Conservation (phyloP, 2,113 vertebrate genomes). For the Megaceryle maxima region DNA sequence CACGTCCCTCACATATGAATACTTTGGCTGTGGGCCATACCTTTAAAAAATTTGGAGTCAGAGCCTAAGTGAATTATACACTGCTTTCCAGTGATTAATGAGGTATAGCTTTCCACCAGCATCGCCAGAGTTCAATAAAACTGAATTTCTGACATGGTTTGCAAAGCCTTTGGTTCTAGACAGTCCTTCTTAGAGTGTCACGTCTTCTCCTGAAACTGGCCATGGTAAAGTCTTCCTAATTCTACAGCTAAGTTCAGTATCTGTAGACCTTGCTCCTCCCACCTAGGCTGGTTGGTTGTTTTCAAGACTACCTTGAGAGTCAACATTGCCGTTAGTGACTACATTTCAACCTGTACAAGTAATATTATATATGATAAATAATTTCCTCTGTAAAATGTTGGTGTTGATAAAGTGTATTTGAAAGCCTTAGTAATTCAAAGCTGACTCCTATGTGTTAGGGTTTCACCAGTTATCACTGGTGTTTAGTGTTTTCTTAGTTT, state of each 20-base stretch:
- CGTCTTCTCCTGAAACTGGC: not conserved
- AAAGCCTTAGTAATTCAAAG: not conserved
- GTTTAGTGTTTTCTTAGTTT: not conserved
- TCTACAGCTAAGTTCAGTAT: not conserved
- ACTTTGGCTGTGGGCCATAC: not conserved
- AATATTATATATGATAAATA: not conserved
- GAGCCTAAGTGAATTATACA: not conserved
- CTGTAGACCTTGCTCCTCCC: not conserved
- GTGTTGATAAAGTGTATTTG: not conserved
- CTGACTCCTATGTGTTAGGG: not conserved
- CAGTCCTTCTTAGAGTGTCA: not conserved
- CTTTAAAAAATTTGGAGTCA: not conserved
- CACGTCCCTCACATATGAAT: not conserved
- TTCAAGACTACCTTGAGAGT: too few species aligned
- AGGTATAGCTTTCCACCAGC: not conserved
- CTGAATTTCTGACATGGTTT: not conserved
- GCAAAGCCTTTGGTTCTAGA: not conserved
- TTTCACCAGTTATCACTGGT: not conserved
- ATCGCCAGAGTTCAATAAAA: not conserved
- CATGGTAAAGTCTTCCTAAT: too few species aligned
- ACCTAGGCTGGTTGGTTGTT: not conserved
- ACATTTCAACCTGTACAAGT: not conserved
- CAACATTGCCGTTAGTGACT: not conserved
- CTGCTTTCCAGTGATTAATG: not conserved
- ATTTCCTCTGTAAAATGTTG: not conserved